Base-by-base conservation (phyloP, 2,113 vertebrate genomes). In the Chamaea fasciata region DNA sequence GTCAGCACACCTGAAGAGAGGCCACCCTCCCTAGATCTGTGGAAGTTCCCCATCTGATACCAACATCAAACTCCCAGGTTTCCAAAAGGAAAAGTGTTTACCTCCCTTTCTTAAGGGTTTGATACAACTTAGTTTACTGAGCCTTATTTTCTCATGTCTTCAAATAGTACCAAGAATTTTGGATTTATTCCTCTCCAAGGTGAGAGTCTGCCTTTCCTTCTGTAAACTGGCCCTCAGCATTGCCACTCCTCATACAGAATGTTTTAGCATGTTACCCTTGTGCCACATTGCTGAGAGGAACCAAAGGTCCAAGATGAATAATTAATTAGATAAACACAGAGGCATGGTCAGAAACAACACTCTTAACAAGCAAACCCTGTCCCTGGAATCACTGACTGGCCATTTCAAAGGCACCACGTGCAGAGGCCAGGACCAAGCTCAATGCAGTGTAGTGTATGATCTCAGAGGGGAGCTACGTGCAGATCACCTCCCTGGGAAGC, bases 291-390 rank as follows among this genome's bases (percentile, higher is more conserved):
- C 67, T 42, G 63, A 87, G 21, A 88, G 0, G 1, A 87, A 84
- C 35, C 23, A 37, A 87, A 92, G 44, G 64, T 57, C 47, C 31
- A 11, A 55, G 35, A 37, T 2, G 1, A 41, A 28, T 28, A 83
- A 53, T 17, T 42, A 55, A 70, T 46, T 42, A 89, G 64, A 44
- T 49, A 71, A 93, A 28, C 50, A 79, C 14, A 92, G 57, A 89
- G 41, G 35, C 13, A 50, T 0, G 8, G n/a, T 57, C 59, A 89
- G 28, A 50, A 86, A 60, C 20, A 80, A 68, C 0, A 0, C 15
- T 87, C 68, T 42, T 26, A 73, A 41, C 82, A 79, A 90, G 47
- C 42, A 81, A 77, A 78, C n/a, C 11, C 1, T 31, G 20, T 65
- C 26, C 62, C 70, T 49, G 35, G 37, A 65, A 89, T 83, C 62